These are phyloP conservation scores for Sorex araneus DNA, from an alignment of 2,113 vertebrate genomes.

Conservation along the genomic window DNA sequence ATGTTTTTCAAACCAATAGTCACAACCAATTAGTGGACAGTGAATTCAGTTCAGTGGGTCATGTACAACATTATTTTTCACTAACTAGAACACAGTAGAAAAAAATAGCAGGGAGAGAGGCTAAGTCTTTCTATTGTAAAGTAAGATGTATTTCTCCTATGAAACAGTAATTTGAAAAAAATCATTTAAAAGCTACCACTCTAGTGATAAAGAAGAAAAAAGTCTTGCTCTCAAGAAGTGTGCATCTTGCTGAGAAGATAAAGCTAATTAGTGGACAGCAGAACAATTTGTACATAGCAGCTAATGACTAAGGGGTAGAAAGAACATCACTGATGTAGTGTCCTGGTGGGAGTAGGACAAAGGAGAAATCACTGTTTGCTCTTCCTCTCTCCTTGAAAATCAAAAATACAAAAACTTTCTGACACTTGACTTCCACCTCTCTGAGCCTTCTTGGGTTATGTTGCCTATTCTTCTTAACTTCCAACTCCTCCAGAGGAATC, in stretches of 20 bases:
- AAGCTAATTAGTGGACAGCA: slow-evolving; percentile 47
- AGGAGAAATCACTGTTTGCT: not conserved
- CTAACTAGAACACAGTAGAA: slow-evolving; percentile 68
- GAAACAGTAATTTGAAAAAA: not conserved
- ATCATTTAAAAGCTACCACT: slow-evolving; percentile 33
- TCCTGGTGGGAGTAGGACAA: not conserved
- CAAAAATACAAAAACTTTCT: not conserved
- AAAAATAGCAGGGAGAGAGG: not conserved
- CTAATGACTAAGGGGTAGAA: not conserved
- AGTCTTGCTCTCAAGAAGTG: slow-evolving; percentile 31
- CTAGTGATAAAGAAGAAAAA: not conserved
- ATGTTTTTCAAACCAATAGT: slow-evolving; percentile 43
- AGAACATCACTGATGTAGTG: not conserved
- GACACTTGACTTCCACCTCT: not conserved
- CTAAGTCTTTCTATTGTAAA: slow-evolving; percentile 25
- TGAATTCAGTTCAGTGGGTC: slow-evolving; percentile 69
- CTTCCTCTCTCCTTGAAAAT: not conserved
- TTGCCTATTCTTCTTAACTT: not conserved
- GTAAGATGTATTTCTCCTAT: not conserved
- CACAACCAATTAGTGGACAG: slow-evolving; percentile 32
- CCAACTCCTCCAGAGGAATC: not conserved
- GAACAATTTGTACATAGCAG: slow-evolving; percentile 2
- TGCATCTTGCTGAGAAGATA: slow-evolving; percentile 32
- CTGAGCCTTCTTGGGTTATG: not conserved
- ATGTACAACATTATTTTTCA: slow-evolving; percentile 65